Evolutionary conservation across 2,888 invertebrate genomes (phyloP), one percentile per base, ranked within the genome.

Genomic region (Hirudinaria manillensis): DNA sequence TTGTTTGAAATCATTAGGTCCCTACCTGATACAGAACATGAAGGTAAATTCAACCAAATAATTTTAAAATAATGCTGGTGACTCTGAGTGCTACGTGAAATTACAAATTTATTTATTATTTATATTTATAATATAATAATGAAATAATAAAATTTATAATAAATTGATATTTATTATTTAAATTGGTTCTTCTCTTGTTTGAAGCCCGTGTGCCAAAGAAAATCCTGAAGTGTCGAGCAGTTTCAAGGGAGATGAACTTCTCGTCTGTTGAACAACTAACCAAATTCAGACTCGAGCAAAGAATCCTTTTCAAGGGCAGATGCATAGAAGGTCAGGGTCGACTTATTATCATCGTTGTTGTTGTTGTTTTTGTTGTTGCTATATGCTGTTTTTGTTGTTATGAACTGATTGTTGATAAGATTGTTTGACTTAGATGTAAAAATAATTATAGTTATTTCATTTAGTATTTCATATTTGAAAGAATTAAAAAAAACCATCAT

Each of bases 201-300:
- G 16, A 81, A 88, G 98, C 97, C n/a, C 89, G 92, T 78, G 97
- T 99, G 55, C 98, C 99, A 0, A 97, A 98, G 83, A 91, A 92
- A 83, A 96, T 99, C 81, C 88, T 99, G 55, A 94, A 96, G 86
- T 94, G 97, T 85, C 88, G 94, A 78, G 86, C 88, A 3, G 87
- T 88, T 2, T 87, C 88, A 1, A 82, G 88, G 65, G 88, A 88
- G 81, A 84, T 88, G 53, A 88, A 88, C 81, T 88, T 88, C 81
- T 87, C 87, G 24, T 88, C 88, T 19, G 83, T 92, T 65, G 94
- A 98, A 85, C 89, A 92, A 13, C 93, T 99, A 90, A 94, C 98
- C 79, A 93, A 93, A 85, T 98, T 98, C 85, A 89, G 98, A 78
- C 87, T 99, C 79, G 98, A 99, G 86, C 97, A 93, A 84, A 88